A percentile compares a stretch with the other conserved stretches of the same genome.
phyloP scores from a whole-genome alignment of 1,140 invertebrate species.

The Ridgeia piscesae region DNA sequence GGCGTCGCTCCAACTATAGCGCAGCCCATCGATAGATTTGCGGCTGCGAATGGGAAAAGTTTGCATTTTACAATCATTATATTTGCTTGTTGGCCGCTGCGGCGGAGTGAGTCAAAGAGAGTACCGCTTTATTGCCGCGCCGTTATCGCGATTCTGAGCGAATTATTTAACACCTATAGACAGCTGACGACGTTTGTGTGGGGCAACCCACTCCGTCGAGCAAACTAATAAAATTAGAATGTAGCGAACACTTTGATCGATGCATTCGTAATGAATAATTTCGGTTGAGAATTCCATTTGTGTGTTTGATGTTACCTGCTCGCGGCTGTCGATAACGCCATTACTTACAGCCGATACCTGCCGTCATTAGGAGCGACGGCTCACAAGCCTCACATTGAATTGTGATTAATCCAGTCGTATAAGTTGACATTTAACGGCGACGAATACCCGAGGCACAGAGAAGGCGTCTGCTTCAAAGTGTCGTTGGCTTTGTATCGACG shows the following conservation, averaged over 20 bases:
- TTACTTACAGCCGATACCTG: neutral
- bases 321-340: neutral
- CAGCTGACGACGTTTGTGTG: neutral
- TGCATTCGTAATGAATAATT: neutral
- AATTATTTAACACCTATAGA: neutral
- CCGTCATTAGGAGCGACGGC: neutral
- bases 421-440: neutral
- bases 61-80: slow-evolving; percentile 6
- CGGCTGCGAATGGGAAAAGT: neutral
- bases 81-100: neutral
- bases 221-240: neutral
- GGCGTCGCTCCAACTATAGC: neutral
- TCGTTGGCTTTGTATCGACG: neutral
- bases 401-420: neutral
- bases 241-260: neutral
- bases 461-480: neutral
- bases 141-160: neutral
- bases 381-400: neutral
- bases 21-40: neutral
- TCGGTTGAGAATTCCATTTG: neutral
- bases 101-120: neutral
- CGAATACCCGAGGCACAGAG: neutral
- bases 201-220: neutral
- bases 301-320: neutral
- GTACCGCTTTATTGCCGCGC: neutral